These are phyloP conservation scores for Pelobates cultripes DNA, from an alignment of 2,797 vertebrate genomes.

Conservation along the genomic window DNA sequence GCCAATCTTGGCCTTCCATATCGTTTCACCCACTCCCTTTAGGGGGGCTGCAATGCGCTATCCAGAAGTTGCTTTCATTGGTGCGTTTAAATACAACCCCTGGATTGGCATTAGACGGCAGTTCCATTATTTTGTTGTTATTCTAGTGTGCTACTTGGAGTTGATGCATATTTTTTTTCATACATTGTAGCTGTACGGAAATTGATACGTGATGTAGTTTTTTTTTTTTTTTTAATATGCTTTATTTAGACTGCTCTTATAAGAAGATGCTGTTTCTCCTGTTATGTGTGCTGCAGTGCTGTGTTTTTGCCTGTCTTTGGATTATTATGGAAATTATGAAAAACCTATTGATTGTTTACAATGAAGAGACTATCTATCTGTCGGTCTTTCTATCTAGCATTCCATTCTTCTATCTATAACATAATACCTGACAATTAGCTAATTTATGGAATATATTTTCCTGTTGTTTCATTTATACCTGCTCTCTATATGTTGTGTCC, in stretches of 20 bases:
- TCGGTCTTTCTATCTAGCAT: not conserved
- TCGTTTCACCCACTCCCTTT: not conserved
- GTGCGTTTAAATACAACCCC: not conserved
- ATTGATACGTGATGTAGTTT: no score
- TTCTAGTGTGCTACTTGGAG: not conserved
- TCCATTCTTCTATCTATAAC: no score
- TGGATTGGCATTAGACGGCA: not conserved
- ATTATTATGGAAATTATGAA: not conserved
- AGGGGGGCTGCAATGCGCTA: slow-evolving; percentile 43
- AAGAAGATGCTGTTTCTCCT: no score
- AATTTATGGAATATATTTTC: no score
- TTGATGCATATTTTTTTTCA: no score
- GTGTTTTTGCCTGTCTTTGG: not conserved
- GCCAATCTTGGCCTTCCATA: not conserved
- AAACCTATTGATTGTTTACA: not conserved
- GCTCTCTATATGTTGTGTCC: no score
- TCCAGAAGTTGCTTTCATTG: not conserved
- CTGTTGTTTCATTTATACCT: no score
- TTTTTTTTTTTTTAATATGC: no score
- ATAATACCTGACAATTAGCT: no score
- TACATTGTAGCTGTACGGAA: no score
- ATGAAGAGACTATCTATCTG: not conserved
- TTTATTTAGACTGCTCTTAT: no score
- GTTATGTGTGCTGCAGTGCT: not conserved
- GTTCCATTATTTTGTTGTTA: not conserved